A percentile compares a stretch with the other conserved stretches of the same genome.
Evolutionary conservation across 2,888 invertebrate species (phyloP).

Genomic region (Dorcus hopei): DNA sequence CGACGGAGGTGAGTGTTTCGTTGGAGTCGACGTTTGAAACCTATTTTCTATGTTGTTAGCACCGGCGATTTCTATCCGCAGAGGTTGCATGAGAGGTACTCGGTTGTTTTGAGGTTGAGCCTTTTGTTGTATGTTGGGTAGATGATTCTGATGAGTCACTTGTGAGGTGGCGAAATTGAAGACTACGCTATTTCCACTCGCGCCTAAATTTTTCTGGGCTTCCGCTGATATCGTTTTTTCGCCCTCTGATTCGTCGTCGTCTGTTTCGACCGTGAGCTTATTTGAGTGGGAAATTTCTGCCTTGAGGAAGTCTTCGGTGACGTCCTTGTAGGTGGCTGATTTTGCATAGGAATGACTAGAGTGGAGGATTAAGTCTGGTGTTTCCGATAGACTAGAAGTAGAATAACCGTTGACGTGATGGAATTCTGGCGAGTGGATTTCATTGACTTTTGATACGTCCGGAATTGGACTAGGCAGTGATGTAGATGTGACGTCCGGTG

Average conservation of each 20-base stretch:
- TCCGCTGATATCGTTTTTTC: slow-evolving; percentile 27
- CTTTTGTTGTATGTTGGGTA: slow-evolving; percentile 35
- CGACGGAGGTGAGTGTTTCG: slow-evolving; percentile 26
- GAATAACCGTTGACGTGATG: slow-evolving; percentile 14
- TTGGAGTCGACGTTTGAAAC: slow-evolving; percentile 7
- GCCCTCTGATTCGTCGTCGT: slow-evolving; percentile 20
- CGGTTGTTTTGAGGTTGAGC: slow-evolving; percentile 1
- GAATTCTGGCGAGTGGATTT: slow-evolving; percentile 21
- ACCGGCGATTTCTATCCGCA: slow-evolving; percentile 34
- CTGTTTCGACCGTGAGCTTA: slow-evolving; percentile 2
- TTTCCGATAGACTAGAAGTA: slow-evolving; percentile 40
- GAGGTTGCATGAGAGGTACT: slow-evolving; percentile 26
- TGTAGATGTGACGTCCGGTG: neutral
- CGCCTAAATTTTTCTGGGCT: slow-evolving; percentile 59
- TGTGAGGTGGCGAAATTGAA: slow-evolving; percentile 55
- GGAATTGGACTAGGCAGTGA: slow-evolving; percentile 42
- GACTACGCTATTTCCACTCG: slow-evolving; percentile 64
- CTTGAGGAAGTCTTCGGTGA: slow-evolving; percentile 20
- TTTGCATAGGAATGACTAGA: slow-evolving; percentile 34
- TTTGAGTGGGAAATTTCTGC: slow-evolving; percentile 24
- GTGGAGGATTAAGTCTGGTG: slow-evolving; percentile 52
- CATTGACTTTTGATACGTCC: slow-evolving; percentile 40
- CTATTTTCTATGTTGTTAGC: neutral
- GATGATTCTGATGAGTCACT: slow-evolving; percentile 35
- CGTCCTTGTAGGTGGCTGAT: neutral